A percentile compares a stretch with the other conserved stretches of the same genome.
phyloP scores from a whole-genome alignment of 1,140 invertebrate species.

The Gonatopus flavifemur region DNA sequence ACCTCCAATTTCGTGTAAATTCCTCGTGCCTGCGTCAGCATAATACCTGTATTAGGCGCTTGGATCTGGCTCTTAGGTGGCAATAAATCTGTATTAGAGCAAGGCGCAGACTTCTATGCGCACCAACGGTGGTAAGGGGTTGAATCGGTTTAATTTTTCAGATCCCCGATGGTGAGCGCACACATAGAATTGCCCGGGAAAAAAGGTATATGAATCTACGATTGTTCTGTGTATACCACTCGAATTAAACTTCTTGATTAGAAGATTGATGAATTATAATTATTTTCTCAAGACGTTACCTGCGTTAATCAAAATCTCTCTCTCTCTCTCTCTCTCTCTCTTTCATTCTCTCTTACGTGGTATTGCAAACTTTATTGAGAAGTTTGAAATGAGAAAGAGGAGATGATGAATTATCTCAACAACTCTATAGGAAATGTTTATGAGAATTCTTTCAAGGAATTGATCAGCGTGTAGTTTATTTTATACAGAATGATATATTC shows the following conservation, averaged over 20 bases:
- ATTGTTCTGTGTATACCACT: too few relatives aligned
- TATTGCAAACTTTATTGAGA: conserved; percentile 13
- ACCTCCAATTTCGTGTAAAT: conserved; percentile 48
- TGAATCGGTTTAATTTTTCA: conserved; percentile 29
- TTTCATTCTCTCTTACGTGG: conserved; percentile 5
- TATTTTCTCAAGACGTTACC: neutral
- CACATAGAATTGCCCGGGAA: too few relatives aligned
- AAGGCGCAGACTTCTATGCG: conserved; percentile 22
- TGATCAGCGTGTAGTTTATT: too few relatives aligned
- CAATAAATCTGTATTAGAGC: conserved; percentile 53
- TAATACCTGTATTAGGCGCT: conserved; percentile 49
- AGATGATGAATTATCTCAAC: too few relatives aligned
- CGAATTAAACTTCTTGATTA: too few relatives aligned
- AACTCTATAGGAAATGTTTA: too few relatives aligned
- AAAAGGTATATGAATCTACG: too few relatives aligned
- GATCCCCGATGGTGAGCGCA: conserved; percentile 9
- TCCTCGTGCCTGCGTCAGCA: conserved; percentile 37
- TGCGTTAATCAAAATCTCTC: neutral
- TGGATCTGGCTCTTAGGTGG: conserved; percentile 34
- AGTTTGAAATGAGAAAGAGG: too few relatives aligned
- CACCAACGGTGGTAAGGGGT: conserved; percentile 27
- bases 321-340: neutral
- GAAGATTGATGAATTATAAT: too few relatives aligned
- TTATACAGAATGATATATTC: too few relatives aligned
- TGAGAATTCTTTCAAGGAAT: too few relatives aligned